Conservation (phyloP, 2,113 vertebrate species). For the Eira barbara region DNA sequence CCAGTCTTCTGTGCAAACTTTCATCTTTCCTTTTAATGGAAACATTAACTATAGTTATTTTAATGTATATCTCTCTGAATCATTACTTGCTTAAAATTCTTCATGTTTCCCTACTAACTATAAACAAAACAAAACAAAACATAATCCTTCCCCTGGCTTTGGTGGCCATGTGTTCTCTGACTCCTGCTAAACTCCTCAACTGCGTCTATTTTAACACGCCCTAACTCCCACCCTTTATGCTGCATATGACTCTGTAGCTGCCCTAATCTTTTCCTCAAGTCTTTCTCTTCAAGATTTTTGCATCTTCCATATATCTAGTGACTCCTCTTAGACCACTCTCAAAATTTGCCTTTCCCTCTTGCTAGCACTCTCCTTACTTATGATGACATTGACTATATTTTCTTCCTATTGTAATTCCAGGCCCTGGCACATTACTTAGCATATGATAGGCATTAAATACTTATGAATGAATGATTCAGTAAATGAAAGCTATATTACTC, state of each 20-base stretch:
- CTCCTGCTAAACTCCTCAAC: not conserved
- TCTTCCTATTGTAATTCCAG: not conserved
- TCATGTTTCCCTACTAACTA: not conserved
- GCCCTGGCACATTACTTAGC: not conserved
- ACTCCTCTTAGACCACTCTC: not conserved
- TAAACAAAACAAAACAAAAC: not conserved
- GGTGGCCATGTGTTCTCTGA: not conserved
- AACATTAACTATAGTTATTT: not conserved
- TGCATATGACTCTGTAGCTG: not conserved
- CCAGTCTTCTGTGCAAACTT: not conserved
- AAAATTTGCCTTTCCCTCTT: not conserved
- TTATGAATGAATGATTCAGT: not conserved
- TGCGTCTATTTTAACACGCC: not conserved
- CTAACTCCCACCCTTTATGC: not conserved
- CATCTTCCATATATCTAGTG: not conserved
- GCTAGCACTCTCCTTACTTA: not conserved
- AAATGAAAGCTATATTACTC: not conserved
- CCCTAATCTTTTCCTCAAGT: not conserved
- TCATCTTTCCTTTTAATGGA: not conserved
- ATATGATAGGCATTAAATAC: not conserved
- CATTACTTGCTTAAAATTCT: not conserved
- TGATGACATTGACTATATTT: no score
- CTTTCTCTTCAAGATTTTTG: not conserved
- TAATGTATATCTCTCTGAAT: no score
- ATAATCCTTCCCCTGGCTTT: not conserved